phyloP scores from a whole-genome alignment of 2,113 vertebrate genomes.

The Synchiropus splendidus region DNA sequence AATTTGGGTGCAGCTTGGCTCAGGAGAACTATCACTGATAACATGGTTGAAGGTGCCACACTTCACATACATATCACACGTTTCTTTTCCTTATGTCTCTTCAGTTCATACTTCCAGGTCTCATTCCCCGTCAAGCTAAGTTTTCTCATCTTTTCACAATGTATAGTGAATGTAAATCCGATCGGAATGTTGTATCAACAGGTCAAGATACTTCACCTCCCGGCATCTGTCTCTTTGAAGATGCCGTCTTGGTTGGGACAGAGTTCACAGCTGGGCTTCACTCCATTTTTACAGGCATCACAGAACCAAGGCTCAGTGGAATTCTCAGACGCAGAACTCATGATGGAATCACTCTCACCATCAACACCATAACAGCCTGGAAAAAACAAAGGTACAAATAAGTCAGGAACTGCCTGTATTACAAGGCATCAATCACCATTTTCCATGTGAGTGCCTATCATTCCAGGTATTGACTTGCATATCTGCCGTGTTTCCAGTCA shows the following conservation, averaged over 20 bases:
- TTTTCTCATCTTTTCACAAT: constrained; percentile 26
- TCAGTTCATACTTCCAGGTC: constrained; percentile 30
- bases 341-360: constrained; percentile 96
- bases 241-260: constrained; percentile 97
- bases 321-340: constrained; percentile 98
- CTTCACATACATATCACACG: constrained; percentile 81
- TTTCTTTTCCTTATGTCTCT: constrained; percentile 56
- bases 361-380: constrained; percentile 97
- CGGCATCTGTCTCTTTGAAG: constrained; percentile 97
- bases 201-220: constrained; percentile 71
- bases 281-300: constrained; percentile 95
- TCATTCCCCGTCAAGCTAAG: constrained; percentile 21
- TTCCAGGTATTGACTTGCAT: too few species aligned
- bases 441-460: too few species aligned
- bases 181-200: constrained; percentile 16
- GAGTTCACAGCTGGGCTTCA: constrained; percentile 89
- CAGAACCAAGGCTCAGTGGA: constrained; percentile 99
- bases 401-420: neutral
- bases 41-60: constrained; percentile 81
- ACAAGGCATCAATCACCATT: too few species aligned
- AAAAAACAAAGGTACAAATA: constrained; percentile 6
- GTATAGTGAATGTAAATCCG: neutral
- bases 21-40: constrained; percentile 85
- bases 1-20: constrained; percentile 78
- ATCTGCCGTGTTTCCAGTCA: too few species aligned